Base-by-base conservation (phyloP, 1,140 invertebrate species). In the Armadillidium nasatum region DNA sequence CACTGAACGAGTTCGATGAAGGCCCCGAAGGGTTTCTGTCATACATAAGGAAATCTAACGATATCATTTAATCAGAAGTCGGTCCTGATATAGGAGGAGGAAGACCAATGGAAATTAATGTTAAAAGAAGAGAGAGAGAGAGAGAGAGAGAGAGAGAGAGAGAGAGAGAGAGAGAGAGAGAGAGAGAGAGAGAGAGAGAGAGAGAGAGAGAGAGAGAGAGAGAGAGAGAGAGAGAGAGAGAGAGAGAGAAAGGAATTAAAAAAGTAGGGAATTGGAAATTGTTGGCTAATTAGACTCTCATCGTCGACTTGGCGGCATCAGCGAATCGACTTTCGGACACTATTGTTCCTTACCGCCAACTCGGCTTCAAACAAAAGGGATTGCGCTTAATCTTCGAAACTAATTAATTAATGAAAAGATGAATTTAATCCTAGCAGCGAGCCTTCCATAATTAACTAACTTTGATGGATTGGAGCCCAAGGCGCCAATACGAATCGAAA, bases 341-440 rank as follows among this genome's bases (percentile, higher is more conserved):
- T 60, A 60, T 60, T 60, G 50, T 60, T 60, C 50, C 19, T 60
- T 19, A 60, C 50, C 50, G 50, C 50, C 50, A 19, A 60, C 50
- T 60, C 50, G 11, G 50, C 11, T 60, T 60, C 19, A 60, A 60
- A 60, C 50, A 60, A 60, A 60, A 60, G 50, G 50, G 50, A 60
- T 60, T 60, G 50, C 50, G 50, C 50, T 60, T 60, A 60, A 60
- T 60, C 50, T 60, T 60, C 19, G 50, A 19, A 60, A 60, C 50
- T 60, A 60, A 60, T 60, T 60, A 60, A 60, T 60, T 60, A 60
- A 60, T 60, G 50, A 60, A 60, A 60, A 60, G 50, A 60, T 60
- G 50, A 60, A 60, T 60, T 60, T 60, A 60, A 60, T 60, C 50
- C 50, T 60, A 60, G 50, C 50, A 60, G 50, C 50, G 50, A 60